phyloP scores from a whole-genome alignment of 2,113 vertebrate species.

The Pterocles gutturalis region DNA sequence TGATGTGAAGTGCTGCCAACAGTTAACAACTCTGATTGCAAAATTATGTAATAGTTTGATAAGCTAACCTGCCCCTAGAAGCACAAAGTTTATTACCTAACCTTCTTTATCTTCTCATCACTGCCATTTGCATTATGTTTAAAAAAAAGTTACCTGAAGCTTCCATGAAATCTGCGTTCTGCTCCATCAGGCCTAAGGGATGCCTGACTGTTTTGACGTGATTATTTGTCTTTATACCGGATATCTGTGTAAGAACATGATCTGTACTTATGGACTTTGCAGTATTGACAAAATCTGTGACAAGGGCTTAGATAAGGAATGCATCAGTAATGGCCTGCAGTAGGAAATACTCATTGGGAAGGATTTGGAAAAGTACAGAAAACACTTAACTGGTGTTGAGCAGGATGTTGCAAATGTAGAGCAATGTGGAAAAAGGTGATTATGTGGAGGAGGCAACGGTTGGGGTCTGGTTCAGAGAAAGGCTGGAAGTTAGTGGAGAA shows the following conservation, averaged over 20 bases:
- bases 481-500: neutral
- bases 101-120: rapidly evolving
- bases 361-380: neutral
- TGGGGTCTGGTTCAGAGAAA: neutral
- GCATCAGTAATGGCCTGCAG: rapidly evolving
- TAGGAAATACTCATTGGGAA: neutral
- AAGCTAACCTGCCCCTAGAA: neutral
- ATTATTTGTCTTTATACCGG: neutral
- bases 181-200: rapidly evolving
- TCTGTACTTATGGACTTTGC: neutral
- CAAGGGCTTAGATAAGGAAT: neutral
- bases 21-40: neutral
- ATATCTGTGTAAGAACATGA: neutral
- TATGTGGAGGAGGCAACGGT: neutral
- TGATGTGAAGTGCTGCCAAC: neutral
- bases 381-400: rapidly evolving
- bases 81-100: neutral
- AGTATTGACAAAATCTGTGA: neutral
- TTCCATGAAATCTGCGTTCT: neutral
- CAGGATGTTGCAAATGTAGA: neutral
- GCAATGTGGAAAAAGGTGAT: rapidly evolving
- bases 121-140: neutral
- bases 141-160: neutral
- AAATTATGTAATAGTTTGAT: neutral
- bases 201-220: neutral